Evolutionary conservation across 2,113 vertebrate species (phyloP).

Genomic region (Rhegmatorhina hoffmannsi): DNA sequence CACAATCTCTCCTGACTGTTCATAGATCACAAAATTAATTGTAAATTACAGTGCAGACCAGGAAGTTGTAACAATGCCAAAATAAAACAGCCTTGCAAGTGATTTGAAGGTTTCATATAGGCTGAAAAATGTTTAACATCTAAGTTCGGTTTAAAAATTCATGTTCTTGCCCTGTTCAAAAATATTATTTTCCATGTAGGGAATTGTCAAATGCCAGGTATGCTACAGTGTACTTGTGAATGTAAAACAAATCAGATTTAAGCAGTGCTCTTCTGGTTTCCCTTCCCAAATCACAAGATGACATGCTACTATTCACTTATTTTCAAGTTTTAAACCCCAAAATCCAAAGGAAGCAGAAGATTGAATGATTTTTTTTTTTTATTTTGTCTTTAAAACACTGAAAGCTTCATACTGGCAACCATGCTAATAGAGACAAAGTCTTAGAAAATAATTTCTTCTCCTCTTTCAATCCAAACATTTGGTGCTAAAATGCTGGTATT

Average conservation of each 20-base stretch:
- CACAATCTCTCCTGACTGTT: background rate
- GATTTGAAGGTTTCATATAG: background rate
- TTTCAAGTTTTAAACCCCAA: background rate
- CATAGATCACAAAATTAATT: background rate
- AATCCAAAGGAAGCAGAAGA: background rate
- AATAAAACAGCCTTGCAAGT: background rate
- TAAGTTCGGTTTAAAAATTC: background rate
- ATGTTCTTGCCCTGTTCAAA: background rate
- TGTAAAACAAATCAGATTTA: background rate
- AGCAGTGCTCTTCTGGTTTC: background rate
- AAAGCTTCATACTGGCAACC: background rate
- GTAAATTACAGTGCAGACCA: background rate
- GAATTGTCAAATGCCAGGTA: background rate
- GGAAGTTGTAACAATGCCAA: background rate
- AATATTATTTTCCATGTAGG: background rate
- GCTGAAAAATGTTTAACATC: background rate
- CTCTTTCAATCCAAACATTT: background rate
- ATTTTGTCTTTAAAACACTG: background rate
- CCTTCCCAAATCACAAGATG: background rate
- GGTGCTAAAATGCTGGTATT: background rate
- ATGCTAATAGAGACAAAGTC: background rate
- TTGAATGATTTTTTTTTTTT: background rate
- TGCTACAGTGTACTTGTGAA: background rate
- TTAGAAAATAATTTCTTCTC: background rate
- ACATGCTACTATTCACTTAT: background rate